phyloP scores from a whole-genome alignment of 37 sponge, comb jelly and placozoan genomes.

The Mnemiopsis leidyi region DNA sequence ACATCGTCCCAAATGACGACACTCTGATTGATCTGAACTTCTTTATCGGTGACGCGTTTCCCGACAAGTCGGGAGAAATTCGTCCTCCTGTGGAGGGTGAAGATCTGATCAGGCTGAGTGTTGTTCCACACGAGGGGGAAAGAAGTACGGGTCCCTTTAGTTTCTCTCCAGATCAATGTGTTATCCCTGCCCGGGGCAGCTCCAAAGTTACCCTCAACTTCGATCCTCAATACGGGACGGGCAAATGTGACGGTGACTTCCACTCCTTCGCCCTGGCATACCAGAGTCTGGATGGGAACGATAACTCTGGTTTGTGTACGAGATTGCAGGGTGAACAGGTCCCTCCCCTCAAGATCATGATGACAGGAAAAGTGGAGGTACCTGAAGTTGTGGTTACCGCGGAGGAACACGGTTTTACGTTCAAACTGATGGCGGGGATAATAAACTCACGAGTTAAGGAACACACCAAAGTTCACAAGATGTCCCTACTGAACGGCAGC shows the following conservation, averaged over 20 bases:
- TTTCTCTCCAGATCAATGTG: slow-evolving; percentile 27
- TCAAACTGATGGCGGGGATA: slow-evolving; percentile 42
- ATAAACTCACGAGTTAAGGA: slow-evolving; percentile 10
- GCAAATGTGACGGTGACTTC: slow-evolving; percentile 23
- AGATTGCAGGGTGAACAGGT: slow-evolving; percentile 49
- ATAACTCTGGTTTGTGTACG: not conserved
- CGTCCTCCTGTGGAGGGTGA: not conserved
- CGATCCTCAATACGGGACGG: not conserved
- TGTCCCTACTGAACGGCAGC: slow-evolving; percentile 41
- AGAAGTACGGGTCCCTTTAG: not conserved
- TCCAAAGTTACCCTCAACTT: slow-evolving; percentile 47
- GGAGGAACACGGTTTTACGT: slow-evolving; percentile 59
- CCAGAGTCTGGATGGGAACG: slow-evolving; percentile 12
- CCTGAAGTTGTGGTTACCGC: slow-evolving; percentile 55
- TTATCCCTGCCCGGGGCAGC: slow-evolving; percentile 42
- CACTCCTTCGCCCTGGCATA: slow-evolving; percentile 6
- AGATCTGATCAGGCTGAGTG: slow-evolving; percentile 5
- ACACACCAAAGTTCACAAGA: slow-evolving; percentile 61
- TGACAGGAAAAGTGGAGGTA: slow-evolving; percentile 65
- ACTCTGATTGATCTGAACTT: slow-evolving; percentile 54
- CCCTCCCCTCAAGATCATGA: slow-evolving; percentile 39
- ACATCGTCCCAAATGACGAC: slow-evolving; percentile 31
- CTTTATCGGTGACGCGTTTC: slow-evolving; percentile 40
- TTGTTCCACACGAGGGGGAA: slow-evolving; percentile 9
- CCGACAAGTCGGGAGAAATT: not conserved